A percentile compares a stretch with the other conserved stretches of the same genome.
Evolutionary conservation across 1,140 invertebrate genomes (phyloP).

Genomic region (Monomorium pharaonis): DNA sequence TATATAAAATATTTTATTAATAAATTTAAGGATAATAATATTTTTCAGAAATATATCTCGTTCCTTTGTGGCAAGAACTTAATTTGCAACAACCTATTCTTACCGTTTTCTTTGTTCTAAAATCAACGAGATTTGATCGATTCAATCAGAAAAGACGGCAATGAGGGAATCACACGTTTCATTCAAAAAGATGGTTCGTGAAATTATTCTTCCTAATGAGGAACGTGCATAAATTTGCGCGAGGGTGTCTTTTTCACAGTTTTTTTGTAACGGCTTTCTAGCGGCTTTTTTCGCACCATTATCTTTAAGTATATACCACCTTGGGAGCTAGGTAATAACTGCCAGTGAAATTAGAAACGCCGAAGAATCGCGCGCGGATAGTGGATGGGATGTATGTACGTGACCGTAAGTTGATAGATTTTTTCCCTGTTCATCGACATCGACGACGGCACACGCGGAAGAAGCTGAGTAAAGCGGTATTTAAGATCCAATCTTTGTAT

Average conservation of each 20-base stretch:
- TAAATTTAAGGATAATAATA: background rate
- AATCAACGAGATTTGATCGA: background rate
- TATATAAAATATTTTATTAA: background rate
- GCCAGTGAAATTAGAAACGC: constrained; percentile 67
- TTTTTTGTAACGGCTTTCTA: constrained; percentile 71
- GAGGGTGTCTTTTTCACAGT: constrained; percentile 50
- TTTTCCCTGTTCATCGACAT: constrained; percentile 31
- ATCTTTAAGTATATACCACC: constrained; percentile 69
- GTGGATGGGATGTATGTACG: constrained; percentile 67
- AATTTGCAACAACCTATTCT: background rate
- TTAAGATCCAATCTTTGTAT: constrained; percentile 33
- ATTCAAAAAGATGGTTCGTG: background rate
- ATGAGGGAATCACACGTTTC: background rate
- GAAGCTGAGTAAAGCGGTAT: background rate
- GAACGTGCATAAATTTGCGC: constrained; percentile 54
- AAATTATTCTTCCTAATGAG: constrained; percentile 28
- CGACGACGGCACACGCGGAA: constrained; percentile 61
- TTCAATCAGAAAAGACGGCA: background rate
- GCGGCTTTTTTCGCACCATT: constrained; percentile 48
- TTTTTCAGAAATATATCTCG: background rate
- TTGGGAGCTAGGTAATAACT: constrained; percentile 70
- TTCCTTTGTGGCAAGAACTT: background rate
- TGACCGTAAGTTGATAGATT: constrained; percentile 64
- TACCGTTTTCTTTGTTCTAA: background rate
- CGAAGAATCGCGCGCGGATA: constrained; percentile 62